phyloP scores from a whole-genome alignment of 2,797 vertebrate species.

The Dryobates pubescens region DNA sequence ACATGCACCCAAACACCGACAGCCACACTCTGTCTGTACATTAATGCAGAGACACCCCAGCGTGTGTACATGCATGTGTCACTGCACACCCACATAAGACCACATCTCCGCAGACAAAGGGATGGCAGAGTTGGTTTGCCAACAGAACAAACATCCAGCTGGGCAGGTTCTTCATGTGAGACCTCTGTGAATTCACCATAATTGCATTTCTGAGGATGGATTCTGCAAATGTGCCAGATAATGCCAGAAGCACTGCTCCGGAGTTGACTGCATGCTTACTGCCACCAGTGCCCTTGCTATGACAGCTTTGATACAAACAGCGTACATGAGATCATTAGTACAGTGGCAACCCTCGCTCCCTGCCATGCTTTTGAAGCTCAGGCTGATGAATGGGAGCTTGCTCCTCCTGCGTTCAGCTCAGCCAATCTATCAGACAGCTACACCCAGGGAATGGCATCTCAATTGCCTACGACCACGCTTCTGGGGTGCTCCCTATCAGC shows the following conservation, averaged over 20 bases:
- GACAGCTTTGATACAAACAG: conserved; percentile 50
- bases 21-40: not conserved
- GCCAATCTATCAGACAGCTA: conserved; percentile 21
- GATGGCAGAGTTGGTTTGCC: conserved; percentile 6
- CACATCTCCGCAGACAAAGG: not conserved
- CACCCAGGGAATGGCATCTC: not conserved
- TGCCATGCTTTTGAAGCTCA: conserved; percentile 17
- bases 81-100: not conserved
- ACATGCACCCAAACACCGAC: not conserved
- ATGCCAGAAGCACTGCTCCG: conserved; percentile 29
- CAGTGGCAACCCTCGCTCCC: conserved; percentile 12
- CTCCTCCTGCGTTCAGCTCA: not conserved
- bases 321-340: conserved; percentile 40
- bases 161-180: conserved; percentile 13
- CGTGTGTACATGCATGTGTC: not conserved
- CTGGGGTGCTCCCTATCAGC: conserved; percentile 16
- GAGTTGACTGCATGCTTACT: conserved; percentile 26
- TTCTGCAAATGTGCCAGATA: conserved; percentile 43
- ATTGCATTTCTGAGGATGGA: conserved; percentile 33
- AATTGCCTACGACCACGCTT: not conserved
- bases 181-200: conserved; percentile 41
- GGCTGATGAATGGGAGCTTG: conserved; percentile 31
- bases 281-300: conserved; percentile 47
- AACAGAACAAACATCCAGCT: conserved; percentile 12
- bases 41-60: not conserved